A percentile compares a stretch with the other conserved stretches of the same genome.
These are phyloP conservation scores for Harmothoe impar DNA, from an alignment of 2,888 invertebrate species.

Conservation along the genomic window DNA sequence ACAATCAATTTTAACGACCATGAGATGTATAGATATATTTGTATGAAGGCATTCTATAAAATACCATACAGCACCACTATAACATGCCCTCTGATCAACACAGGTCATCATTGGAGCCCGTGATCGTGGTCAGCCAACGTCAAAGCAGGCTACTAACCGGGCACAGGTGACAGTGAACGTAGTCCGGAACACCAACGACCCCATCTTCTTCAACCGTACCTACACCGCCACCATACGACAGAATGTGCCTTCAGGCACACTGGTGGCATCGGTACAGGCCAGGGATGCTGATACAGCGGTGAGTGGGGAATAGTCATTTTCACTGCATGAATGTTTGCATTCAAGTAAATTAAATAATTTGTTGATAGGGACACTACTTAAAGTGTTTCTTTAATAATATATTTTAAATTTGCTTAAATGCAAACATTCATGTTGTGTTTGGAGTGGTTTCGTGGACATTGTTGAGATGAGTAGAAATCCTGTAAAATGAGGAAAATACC, in stretches of 20 bases:
- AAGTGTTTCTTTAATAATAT: no score
- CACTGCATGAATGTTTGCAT: no score
- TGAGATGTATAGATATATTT: no score
- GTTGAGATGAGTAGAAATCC: no score
- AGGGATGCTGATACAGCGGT: constrained; percentile 77
- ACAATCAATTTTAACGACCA: no score
- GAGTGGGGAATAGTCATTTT: constrained; percentile 64
- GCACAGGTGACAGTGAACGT: constrained; percentile 75
- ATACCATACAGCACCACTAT: no score
- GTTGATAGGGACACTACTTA: neutral
- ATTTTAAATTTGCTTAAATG: no score
- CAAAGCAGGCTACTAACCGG: constrained; percentile 63
- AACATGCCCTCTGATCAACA: no score
- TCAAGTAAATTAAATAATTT: constrained; percentile 40
- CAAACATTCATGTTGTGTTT: no score
- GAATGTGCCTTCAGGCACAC: constrained; percentile 65
- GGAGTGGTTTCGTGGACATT: no score
- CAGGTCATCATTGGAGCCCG: constrained; percentile 67
- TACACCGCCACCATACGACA: constrained; percentile 66
- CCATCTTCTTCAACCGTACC: constrained; percentile 72
- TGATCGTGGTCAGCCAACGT: constrained; percentile 68
- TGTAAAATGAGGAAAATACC: no score
- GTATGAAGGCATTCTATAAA: no score
- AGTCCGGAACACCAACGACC: constrained; percentile 75
- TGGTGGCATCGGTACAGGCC: constrained; percentile 72